Evolutionary conservation across 2,888 invertebrate species (phyloP), one percentile per base, ranked within the genome.

Genomic region (Lepidocyrtoides sp.): DNA sequence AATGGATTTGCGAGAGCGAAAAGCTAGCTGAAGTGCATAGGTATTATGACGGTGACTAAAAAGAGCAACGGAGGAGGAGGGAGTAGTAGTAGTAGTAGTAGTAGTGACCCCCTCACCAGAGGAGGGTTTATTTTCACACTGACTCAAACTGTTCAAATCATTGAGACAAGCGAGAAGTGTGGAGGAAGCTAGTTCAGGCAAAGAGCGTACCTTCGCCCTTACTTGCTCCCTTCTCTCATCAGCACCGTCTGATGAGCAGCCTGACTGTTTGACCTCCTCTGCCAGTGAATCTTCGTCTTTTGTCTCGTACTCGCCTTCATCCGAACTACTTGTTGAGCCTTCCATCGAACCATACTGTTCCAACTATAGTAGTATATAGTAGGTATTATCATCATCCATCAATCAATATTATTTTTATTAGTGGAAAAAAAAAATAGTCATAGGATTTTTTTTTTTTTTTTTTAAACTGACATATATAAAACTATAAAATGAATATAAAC

Each of bases 271-370:
- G 85, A 91, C 91, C 91, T 91, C 91, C 41, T 92, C 92, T 41
- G 84, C 92, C 88, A 91, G 85, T 7, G 93, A 93, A 85, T 92
- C 92, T 89, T 91, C 93, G 44, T 93, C 92, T 91, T 93, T 93
- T 81, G 93, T 93, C 87, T 94, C 94, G 91, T 94, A 94, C 79
- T 94, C 94, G 89, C 94, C 94, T 92, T 94, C 94, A 90, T 94
- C 94, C 69, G 94, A 94, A 92, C 94, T 94, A 93, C 93, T 93
- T 90, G 92, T 94, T 66, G 92, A 91, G 72, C 92, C 94, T 89
- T 93, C 94, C 92, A 94, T 82, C 48, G 93, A 93, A 77, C 94
- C 94, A 92, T 91, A 93, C 91, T 92, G 93, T 92, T 89, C 93
- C 92, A 93, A 92, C 93, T 93, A 91, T 81, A 84, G 84, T 54